Evolutionary conservation across 1,140 invertebrate species (phyloP).

Genomic region (Trichogramma pretiosum): DNA sequence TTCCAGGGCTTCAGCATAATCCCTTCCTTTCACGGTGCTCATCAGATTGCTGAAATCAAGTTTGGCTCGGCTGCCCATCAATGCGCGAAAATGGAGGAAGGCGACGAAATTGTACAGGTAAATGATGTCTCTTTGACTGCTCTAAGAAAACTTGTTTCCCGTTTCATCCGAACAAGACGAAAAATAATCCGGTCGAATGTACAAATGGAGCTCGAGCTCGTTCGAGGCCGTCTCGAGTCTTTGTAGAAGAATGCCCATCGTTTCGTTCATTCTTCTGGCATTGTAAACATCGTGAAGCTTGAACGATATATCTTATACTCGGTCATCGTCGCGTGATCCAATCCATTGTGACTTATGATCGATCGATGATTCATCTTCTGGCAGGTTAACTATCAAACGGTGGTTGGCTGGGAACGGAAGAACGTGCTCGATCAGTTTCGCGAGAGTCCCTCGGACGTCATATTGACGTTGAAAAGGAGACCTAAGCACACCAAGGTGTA

Average conservation of each 20-base stretch:
- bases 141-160: no score
- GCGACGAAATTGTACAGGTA: slow-evolving; percentile 88
- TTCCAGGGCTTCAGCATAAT: slow-evolving; percentile 72
- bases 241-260: no score
- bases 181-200: no score
- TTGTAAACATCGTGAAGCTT: slow-evolving; percentile 3
- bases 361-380: slow-evolving; percentile 26
- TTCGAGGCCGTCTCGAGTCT: no score
- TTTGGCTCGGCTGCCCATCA: slow-evolving; percentile 75
- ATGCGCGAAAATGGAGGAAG: slow-evolving; percentile 82
- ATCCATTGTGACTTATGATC: no score
- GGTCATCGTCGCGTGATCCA: no score
- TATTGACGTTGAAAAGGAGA: slow-evolving; percentile 74
- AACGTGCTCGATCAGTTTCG: slow-evolving; percentile 69
- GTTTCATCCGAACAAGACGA: no score
- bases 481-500: slow-evolving; percentile 76
- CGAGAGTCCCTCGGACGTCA: slow-evolving; percentile 70
- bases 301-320: slow-evolving; percentile 6
- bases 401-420: slow-evolving; percentile 79
- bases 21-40: slow-evolving; percentile 75
- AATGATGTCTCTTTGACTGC: no score
- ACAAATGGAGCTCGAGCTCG: no score
- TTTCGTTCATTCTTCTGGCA: no score
- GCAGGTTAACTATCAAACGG: slow-evolving; percentile 84
- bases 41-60: slow-evolving; percentile 79